phyloP scores from a whole-genome alignment of 2,113 vertebrate species.

The Chitala chitala region DNA sequence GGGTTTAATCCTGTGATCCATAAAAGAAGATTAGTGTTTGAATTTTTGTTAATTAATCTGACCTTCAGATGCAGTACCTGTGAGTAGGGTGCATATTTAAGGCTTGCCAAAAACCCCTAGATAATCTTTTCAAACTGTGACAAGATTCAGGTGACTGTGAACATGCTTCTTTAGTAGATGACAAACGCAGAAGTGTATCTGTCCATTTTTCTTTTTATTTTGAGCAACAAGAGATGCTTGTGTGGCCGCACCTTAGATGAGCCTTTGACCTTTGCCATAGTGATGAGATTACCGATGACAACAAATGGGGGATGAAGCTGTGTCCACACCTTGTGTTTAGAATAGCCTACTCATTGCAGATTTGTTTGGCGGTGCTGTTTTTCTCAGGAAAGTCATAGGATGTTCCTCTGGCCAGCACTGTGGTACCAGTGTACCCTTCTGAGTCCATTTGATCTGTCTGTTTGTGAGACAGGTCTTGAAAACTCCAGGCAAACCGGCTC shows the following conservation, averaged over 20 bases:
- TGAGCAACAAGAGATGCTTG: not conserved
- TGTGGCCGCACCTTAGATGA: not conserved
- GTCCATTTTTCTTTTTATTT: not conserved
- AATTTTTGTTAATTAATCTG: conserved; percentile 19
- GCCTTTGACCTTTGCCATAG: too few relatives aligned
- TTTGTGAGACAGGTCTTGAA: not conserved
- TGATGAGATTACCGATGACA: not conserved
- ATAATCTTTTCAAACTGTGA: conserved; percentile 1
- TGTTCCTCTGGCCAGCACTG: too few relatives aligned
- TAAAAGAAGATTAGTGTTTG: conserved; percentile 15
- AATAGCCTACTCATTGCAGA: not conserved
- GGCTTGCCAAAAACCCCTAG: not conserved
- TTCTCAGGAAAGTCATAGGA: too few relatives aligned
- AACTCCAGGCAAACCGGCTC: not conserved
- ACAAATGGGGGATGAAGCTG: not conserved
- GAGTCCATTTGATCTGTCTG: not conserved
- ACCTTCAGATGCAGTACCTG: not conserved
- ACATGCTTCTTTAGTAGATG: not conserved
- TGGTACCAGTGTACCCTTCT: not conserved
- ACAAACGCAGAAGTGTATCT: not conserved
- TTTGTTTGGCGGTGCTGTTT: not conserved
- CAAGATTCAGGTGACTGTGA: conserved; percentile 11
- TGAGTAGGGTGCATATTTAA: not conserved
- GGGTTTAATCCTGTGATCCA: not conserved
- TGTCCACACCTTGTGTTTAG: not conserved